Conservation (phyloP, 2,888 invertebrate genomes). For the Sturmia bella region DNA sequence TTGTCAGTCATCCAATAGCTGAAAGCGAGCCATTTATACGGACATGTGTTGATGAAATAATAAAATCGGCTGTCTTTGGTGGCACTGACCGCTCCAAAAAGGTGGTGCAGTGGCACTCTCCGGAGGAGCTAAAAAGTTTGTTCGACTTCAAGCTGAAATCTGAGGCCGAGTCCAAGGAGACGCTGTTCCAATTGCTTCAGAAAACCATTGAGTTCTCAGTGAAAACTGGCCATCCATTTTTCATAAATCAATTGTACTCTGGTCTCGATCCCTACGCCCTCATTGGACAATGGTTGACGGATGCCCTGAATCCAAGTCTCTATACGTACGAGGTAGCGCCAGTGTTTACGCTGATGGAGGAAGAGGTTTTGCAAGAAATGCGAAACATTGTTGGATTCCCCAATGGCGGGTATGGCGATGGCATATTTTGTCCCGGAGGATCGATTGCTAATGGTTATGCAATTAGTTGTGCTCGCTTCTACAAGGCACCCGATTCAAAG, state of each 20-base stretch:
- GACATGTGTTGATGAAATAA: conserved; percentile 86
- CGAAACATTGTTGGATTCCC: conserved; percentile 89
- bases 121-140: conserved; percentile 86
- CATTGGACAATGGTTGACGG: conserved; percentile 92
- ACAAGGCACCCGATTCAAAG: conserved; percentile 88
- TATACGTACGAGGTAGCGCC: conserved; percentile 96
- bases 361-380: conserved; percentile 90
- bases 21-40: conserved; percentile 89
- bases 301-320: conserved; percentile 92
- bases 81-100: conserved; percentile 87
- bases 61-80: conserved; percentile 89
- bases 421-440: conserved; percentile 95
- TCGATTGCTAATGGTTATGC: conserved; percentile 95
- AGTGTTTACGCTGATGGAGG: conserved; percentile 93
- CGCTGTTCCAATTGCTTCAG: conserved; percentile 86
- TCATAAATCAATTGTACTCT: conserved; percentile 94
- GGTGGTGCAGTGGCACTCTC: conserved; percentile 92
- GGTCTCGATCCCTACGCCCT: conserved; percentile 92
- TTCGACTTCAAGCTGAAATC: conserved; percentile 86
- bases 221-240: conserved; percentile 94
- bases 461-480: conserved; percentile 91
- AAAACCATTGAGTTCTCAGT: conserved; percentile 92
- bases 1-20: conserved; percentile 85
- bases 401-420: conserved; percentile 88
- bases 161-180: conserved; percentile 85